Conservation (phyloP, 2,888 invertebrate species). For the Protodeltote pygarga region DNA sequence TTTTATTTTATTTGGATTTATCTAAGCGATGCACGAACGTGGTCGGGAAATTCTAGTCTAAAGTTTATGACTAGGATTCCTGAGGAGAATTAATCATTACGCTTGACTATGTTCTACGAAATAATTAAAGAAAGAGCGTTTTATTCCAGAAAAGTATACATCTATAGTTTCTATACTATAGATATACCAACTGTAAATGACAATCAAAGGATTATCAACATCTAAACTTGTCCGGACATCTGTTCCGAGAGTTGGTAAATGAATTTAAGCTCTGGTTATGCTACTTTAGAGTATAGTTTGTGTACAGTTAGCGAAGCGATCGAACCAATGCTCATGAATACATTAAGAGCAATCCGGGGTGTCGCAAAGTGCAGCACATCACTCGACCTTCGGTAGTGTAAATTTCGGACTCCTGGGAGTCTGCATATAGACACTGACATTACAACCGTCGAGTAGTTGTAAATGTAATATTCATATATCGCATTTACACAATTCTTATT, state of each 20-base stretch:
- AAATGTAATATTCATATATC: not conserved
- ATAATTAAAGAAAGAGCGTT: conserved; percentile 20
- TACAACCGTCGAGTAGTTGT: conserved; percentile 1
- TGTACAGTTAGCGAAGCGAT: conserved; percentile 24
- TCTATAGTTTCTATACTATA: conserved; percentile 1
- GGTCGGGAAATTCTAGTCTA: conserved; percentile 16
- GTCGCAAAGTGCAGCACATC: conserved; percentile 56
- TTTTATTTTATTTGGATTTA: conserved; percentile 34
- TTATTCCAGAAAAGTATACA: conserved; percentile 12
- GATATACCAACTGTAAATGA: conserved; percentile 49
- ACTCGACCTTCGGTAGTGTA: conserved; percentile 48
- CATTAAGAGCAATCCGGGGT: conserved; percentile 44
- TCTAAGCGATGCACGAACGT: conserved; percentile 25
- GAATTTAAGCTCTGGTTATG: conserved; percentile 42
- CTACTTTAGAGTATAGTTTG: conserved; percentile 42
- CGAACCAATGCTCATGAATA: conserved; percentile 54
- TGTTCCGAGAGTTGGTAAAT: conserved; percentile 20
- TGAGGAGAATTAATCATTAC: conserved; percentile 29
- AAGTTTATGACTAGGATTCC: conserved; percentile 32
- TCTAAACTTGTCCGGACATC: conserved; percentile 44
- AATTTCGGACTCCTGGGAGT: conserved; percentile 40
- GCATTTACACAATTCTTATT: not conserved
- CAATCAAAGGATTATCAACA: conserved; percentile 47
- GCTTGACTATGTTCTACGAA: conserved; percentile 32
- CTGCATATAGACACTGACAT: conserved; percentile 16